phyloP scores from a whole-genome alignment of 2,113 vertebrate species.

The Vulpes lagopus region DNA sequence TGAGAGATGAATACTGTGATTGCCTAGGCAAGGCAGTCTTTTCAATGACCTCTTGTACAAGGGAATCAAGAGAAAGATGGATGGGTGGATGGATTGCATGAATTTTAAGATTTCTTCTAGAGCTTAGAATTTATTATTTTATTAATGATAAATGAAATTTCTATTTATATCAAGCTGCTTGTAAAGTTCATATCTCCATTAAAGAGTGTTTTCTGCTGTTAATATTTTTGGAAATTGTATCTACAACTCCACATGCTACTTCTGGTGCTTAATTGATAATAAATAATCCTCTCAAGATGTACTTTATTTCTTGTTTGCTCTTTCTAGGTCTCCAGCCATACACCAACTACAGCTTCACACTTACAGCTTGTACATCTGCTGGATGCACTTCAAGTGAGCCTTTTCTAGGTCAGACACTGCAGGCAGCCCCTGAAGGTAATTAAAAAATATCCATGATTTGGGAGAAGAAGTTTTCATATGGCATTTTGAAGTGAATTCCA shows the following conservation, averaged over 20 bases:
- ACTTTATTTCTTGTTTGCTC: constrained; percentile 68
- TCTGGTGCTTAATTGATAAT: constrained; percentile 35
- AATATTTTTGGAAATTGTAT: neutral
- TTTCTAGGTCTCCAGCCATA: constrained; percentile 92
- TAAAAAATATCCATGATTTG: neutral
- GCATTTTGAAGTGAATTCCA: neutral
- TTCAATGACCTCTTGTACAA: neutral
- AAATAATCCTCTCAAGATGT: constrained; percentile 66
- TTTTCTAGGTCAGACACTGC: constrained; percentile 91
- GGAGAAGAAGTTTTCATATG: constrained; percentile 50
- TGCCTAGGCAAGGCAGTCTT: fast-evolving
- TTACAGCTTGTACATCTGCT: constrained; percentile 92
- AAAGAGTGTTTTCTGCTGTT: neutral
- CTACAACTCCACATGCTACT: constrained; percentile 8
- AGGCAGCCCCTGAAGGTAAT: constrained; percentile 92
- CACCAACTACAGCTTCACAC: constrained; percentile 92
- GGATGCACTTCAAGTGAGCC: constrained; percentile 92
- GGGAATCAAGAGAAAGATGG: neutral
- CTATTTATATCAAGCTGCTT: neutral
- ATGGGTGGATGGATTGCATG: neutral
- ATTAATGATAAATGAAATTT: constrained; percentile 54
- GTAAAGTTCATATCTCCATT: neutral
- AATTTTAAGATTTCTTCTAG: neutral
- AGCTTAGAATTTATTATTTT: neutral
- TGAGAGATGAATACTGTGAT: fast-evolving